Percentiles rank a stretch among this genome's conserved stretches.
These are phyloP conservation scores for Geotrupes spiniger DNA, from an alignment of 2,888 invertebrate species.

Conservation along the genomic window DNA sequence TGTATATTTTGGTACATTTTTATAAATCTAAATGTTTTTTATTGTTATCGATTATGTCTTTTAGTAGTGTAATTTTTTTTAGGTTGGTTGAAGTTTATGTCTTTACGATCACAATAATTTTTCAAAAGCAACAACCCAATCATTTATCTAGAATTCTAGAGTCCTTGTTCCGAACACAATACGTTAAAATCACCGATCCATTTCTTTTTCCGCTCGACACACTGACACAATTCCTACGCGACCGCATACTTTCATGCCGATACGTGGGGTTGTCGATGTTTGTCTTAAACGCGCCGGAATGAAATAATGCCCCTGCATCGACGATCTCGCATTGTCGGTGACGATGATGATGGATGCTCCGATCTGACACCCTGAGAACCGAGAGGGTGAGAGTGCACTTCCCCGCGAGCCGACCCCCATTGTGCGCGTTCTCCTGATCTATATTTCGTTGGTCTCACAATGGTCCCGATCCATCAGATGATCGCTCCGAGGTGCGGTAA, in stretches of 20 bases:
- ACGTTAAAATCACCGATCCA: too few species aligned
- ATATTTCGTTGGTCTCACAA: neutral
- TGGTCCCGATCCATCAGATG: constrained; percentile 16
- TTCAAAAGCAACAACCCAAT: too few species aligned
- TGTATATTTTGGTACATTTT: too few species aligned
- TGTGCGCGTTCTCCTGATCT: constrained; percentile 2
- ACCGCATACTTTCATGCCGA: neutral
- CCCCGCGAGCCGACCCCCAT: neutral
- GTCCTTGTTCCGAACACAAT: too few species aligned
- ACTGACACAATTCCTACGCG: constrained; percentile 1
- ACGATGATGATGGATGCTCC: constrained; percentile 40
- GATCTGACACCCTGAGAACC: constrained; percentile 39
- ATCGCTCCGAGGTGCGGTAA: constrained; percentile 1
- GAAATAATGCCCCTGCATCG: constrained; percentile 17
- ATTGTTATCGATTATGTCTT: too few species aligned
- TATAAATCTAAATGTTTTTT: too few species aligned
- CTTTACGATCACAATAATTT: too few species aligned
- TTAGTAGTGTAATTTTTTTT: too few species aligned
- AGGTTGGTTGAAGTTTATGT: too few species aligned
- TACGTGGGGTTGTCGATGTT: neutral
- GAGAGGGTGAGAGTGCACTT: constrained; percentile 6
- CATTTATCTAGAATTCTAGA: too few species aligned
- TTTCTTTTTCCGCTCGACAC: neutral
- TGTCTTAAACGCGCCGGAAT: neutral
- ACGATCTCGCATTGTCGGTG: constrained; percentile 24